A percentile compares a stretch with the other conserved stretches of the same genome.
Conservation (phyloP, 2,888 invertebrate genomes). For the Plemyria rubiginata region DNA sequence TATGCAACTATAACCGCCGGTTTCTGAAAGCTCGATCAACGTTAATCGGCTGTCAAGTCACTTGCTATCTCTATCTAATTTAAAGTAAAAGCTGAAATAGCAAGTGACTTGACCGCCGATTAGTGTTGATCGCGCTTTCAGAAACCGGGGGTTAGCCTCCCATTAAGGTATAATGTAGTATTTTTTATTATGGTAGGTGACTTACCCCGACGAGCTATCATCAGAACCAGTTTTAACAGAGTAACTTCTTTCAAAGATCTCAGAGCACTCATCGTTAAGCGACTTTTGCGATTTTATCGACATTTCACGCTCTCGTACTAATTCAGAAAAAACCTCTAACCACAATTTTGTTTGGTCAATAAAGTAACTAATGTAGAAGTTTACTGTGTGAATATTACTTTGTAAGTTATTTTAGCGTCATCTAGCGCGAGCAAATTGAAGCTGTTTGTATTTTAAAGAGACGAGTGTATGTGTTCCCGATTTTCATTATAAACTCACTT, state of each 20-base stretch:
- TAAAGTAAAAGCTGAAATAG: too few species aligned
- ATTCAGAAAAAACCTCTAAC: constrained; percentile 4
- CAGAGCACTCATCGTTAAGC: constrained; percentile 70
- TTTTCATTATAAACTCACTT: neutral
- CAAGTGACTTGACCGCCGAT: too few species aligned
- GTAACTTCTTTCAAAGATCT: constrained; percentile 71
- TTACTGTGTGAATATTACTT: too few species aligned
- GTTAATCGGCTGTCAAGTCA: too few species aligned
- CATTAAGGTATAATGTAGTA: too few species aligned
- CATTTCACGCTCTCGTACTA: constrained; percentile 50
- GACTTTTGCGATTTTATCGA: constrained; percentile 75
- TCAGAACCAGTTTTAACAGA: constrained; percentile 64
- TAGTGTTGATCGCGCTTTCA: too few species aligned
- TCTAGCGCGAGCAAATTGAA: neutral
- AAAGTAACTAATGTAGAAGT: constrained; percentile 20
- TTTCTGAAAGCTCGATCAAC: too few species aligned
- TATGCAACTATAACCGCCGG: too few species aligned
- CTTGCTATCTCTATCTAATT: too few species aligned
- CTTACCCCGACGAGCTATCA: constrained; percentile 68
- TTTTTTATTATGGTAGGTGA: neutral
- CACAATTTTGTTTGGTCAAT: constrained; percentile 55
- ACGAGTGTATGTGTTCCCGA: too few species aligned
- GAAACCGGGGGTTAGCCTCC: too few species aligned
- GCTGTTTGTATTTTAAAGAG: neutral
- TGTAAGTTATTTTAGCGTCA: neutral